Evolutionary conservation across 2,797 vertebrate genomes (phyloP), one percentile per base, ranked within the genome.

Genomic region (Epinephelus malabaricus): DNA sequence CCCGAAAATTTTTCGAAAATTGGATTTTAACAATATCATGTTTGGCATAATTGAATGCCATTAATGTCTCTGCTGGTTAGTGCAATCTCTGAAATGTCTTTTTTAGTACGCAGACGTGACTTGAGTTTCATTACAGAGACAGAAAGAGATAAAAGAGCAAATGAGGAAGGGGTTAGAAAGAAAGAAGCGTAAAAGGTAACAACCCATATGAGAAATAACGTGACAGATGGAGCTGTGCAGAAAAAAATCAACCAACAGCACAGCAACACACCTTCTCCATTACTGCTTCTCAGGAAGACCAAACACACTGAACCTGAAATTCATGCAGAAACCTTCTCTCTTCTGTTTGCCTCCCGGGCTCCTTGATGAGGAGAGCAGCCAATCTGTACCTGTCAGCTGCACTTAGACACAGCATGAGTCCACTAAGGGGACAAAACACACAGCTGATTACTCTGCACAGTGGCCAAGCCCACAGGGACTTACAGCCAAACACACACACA

Each of bases 301-400:
- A 30, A 30, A 30, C 27, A 30, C 27, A 30, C 27, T 30, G 27
- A 30, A 30, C 27, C 27, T 30, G 27, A 50, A 30, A 60, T 59
- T 13, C 19, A 38, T 25, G 19, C 4, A 71, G 21, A n/a, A 53
- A 45, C 14, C 17, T 54, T 10, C 21, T 14, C 50, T n/a, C 30
- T 13, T 30, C 15, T 46, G 12, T 3, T n/a, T 45, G 11, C 23
- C 4, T 45, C 46, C 17, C 18, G 30, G 15, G 21, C 38, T 53
- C 43, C 46, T 27, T 63, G 50, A 58, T 59, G 68, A 63, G 3
- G 38, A 34, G 34, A 34, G 18, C 25, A 2, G 38, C 18, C 43
- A 54, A 43, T 64, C 56, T 63, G 62, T 43, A n/a, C 30, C 27
- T 34, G 40, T 79, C 63, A 68, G 27, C 45, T 53, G 65, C 49